Percentiles rank a stretch among this genome's conserved stretches.
These are phyloP conservation scores for Sceloporus undulatus DNA, from an alignment of 2,113 vertebrate genomes.

Conservation along the genomic window DNA sequence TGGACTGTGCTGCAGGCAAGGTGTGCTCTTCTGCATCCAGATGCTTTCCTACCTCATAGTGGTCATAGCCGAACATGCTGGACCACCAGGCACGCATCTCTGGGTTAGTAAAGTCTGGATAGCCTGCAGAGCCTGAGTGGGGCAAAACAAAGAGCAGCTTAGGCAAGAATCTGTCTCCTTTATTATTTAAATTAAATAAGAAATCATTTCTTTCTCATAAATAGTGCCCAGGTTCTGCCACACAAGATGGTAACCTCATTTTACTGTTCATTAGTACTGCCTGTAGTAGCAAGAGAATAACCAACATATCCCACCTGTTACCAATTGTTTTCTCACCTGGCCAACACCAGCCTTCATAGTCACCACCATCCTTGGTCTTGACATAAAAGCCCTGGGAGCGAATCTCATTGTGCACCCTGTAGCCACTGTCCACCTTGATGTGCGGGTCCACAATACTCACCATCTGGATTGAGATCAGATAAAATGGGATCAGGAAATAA, in stretches of 20 bases:
- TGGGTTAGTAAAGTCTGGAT: constrained; percentile 89
- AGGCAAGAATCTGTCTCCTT: not conserved
- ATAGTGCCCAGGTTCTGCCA: too few species aligned
- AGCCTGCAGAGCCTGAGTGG: constrained; percentile 84
- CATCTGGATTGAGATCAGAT: constrained; percentile 76
- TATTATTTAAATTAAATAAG: not conserved
- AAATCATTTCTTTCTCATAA: too few species aligned
- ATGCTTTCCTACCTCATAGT: constrained; percentile 83
- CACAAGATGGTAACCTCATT: not conserved
- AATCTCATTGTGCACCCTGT: constrained; percentile 88
- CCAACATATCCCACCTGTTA: not conserved
- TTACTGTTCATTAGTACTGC: not conserved
- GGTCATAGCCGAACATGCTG: constrained; percentile 88
- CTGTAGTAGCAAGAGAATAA: not conserved
- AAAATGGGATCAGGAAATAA: accelerated
- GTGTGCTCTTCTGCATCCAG: too few species aligned
- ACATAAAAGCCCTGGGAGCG: constrained; percentile 82
- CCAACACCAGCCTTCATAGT: constrained; percentile 97
- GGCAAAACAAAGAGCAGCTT: not conserved
- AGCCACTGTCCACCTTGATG: constrained; percentile 90
- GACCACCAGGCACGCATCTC: constrained; percentile 91
- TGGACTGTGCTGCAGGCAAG: too few species aligned
- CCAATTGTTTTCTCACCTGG: constrained; percentile 79
- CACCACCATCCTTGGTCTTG: constrained; percentile 90
- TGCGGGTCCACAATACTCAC: constrained; percentile 95